Conservation (phyloP, 2,888 invertebrate species). For the Sinodicranocentrus sp. region DNA sequence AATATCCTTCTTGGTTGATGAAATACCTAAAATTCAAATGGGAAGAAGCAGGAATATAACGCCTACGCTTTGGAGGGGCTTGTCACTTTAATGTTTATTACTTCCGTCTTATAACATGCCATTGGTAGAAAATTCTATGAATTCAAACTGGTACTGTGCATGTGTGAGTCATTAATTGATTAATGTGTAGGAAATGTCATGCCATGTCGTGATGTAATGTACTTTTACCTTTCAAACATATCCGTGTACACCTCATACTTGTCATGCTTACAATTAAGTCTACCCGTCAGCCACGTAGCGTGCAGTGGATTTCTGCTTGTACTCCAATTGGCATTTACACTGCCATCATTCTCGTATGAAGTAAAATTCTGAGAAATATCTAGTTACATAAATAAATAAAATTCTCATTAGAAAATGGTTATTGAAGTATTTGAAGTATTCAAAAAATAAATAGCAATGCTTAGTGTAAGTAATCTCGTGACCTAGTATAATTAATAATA, state of each 20-base stretch:
- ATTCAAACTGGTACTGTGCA: background rate
- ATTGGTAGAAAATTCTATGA: background rate
- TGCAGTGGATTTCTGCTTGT: slow-evolving; percentile 19
- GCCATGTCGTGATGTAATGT: background rate
- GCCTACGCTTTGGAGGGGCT: background rate
- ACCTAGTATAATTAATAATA: slow-evolving; percentile 29
- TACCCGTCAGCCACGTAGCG: slow-evolving; percentile 50
- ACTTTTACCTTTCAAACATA: slow-evolving; percentile 40
- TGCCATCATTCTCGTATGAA: background rate
- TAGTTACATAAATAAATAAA: background rate
- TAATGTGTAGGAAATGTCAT: background rate
- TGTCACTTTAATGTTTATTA: slow-evolving; percentile 14
- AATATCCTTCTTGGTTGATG: slow-evolving; percentile 44
- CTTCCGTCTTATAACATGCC: slow-evolving; percentile 20
- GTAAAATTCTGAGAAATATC: slow-evolving; percentile 4
- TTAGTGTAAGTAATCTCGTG: slow-evolving; percentile 21
- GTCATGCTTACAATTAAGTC: slow-evolving; percentile 31
- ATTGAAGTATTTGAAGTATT: background rate
- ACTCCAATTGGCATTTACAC: background rate
- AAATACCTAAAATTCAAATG: slow-evolving; percentile 28
- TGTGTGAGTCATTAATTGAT: background rate
- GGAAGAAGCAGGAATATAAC: background rate
- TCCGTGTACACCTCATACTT: slow-evolving; percentile 46
- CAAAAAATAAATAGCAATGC: background rate
- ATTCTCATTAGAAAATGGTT: slow-evolving; percentile 6